Percentiles rank a stretch among this genome's conserved stretches.
phyloP scores from a whole-genome alignment of 2,888 invertebrate genomes.

The Volucella bombylans region DNA sequence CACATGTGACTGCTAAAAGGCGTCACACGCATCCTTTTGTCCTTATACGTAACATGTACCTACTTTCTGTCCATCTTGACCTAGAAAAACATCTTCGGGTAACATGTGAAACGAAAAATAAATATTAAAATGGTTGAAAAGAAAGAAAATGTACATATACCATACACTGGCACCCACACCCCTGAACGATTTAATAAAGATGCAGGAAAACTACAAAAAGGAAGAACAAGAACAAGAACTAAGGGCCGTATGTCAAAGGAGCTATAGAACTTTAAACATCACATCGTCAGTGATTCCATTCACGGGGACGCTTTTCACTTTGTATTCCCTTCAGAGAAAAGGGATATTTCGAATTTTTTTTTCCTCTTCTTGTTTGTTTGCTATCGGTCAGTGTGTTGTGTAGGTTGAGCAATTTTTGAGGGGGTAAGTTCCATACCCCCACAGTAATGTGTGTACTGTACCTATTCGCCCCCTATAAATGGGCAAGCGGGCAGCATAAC shows the following conservation, averaged over 20 bases:
- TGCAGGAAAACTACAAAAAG: conserved; percentile 18
- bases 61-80: conserved; percentile 54
- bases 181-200: conserved; percentile 33
- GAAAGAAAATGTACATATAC: conserved; percentile 26
- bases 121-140: conserved; percentile 54
- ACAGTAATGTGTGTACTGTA: not conserved
- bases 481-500: not conserved
- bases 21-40: conserved; percentile 25
- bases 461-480: conserved; percentile 5
- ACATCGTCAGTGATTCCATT: conserved; percentile 55
- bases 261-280: conserved; percentile 48
- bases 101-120: conserved; percentile 60
- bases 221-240: not conserved
- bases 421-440: conserved; percentile 2
- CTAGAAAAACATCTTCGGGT: conserved; percentile 71
- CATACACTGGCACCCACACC: no score
- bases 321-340: conserved; percentile 31
- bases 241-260: conserved; percentile 29
- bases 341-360: conserved; percentile 30
- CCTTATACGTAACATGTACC: not conserved
- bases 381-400: conserved; percentile 47
- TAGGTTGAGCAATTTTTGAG: conserved; percentile 13
- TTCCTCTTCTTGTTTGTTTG: conserved; percentile 32
- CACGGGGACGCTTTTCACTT: conserved; percentile 36
- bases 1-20: conserved; percentile 63